phyloP scores from a whole-genome alignment of 1,140 invertebrate genomes.

The Caenorhabditis latens region DNA sequence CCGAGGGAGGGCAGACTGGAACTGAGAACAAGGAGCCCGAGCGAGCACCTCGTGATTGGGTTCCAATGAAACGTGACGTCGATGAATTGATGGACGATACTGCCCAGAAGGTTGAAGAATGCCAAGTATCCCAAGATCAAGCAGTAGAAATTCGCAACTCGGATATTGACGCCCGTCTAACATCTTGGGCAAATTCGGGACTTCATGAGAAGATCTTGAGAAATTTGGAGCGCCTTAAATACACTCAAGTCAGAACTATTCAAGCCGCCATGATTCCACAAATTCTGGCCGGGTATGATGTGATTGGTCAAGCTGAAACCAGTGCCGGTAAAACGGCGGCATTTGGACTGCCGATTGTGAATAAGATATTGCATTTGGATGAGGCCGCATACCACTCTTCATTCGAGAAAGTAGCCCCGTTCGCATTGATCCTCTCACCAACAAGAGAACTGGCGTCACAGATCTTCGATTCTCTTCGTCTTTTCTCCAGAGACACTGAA shows the following conservation, averaged over 20 bases:
- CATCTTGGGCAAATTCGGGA: background rate
- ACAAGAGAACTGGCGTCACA: constrained; percentile 77
- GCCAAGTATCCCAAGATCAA: background rate
- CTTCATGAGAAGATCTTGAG: background rate
- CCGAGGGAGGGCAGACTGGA: background rate
- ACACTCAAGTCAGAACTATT: background rate
- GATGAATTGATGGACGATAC: background rate
- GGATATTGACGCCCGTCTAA: background rate
- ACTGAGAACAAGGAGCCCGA: no score
- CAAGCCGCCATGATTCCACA: constrained; percentile 67
- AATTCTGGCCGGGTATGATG: constrained; percentile 70
- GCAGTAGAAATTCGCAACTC: constrained; percentile 25
- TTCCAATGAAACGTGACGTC: background rate
- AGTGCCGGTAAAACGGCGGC: constrained; percentile 76
- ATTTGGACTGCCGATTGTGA: constrained; percentile 75
- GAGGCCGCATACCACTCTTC: constrained; percentile 64
- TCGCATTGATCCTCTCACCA: constrained; percentile 73
- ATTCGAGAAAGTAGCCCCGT: constrained; percentile 65
- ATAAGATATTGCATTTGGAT: constrained; percentile 30
- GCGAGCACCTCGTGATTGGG: background rate
- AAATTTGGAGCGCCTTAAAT: background rate
- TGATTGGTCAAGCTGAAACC: constrained; percentile 76
- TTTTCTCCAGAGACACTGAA: background rate
- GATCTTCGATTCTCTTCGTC: constrained; percentile 68
- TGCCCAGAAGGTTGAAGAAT: background rate